Evolutionary conservation across 2,797 vertebrate genomes (phyloP), one percentile per base, ranked within the genome.

Genomic region (Helostoma temminkii): DNA sequence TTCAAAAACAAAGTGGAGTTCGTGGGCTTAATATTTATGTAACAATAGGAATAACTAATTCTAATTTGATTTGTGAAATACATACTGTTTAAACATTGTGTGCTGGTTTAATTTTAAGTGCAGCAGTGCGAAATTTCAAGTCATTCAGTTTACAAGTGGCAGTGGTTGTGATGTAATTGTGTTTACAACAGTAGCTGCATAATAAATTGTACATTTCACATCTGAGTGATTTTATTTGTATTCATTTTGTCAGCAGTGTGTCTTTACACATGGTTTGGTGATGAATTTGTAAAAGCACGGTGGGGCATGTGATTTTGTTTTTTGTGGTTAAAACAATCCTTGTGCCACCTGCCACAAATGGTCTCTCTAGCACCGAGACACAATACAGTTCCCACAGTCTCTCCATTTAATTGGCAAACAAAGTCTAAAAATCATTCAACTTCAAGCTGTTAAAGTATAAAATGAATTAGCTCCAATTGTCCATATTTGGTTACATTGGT

Each of bases 261-360:
- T 54, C 9, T 41, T 36, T 30, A 37, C 24, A 43, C 5, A 18
- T 19, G 30, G 16, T 45, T n/a, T 57, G 34, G 18, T 39, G 43
- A 4, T 49, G n/a, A 54, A 25, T 37, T 21, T 59, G 42, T 14
- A 3, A 1, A 49, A 2, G 19, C 26, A 41, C 18, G 49, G 42
- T 4, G 8, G 24, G 47, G 14, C 16, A 43, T 42, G 21, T 47
- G 30, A 3, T 45, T 67, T 26, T 18, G 8, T 25, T 25, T 41
- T 54, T 25, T 47, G 28, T 60, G 26, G 45, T 62, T 2, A 65
- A n/a, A 48, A 69, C 26, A 49, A 62, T 42, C 15, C 42, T 15
- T 6, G 16, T 42, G 22, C 30, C 21, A 52, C 36, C 28, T 58
- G 34, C 24, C 39, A 34, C 21, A 9, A 32, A 19, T 34, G 28